A percentile compares a stretch with the other conserved stretches of the same genome.
phyloP scores from a whole-genome alignment of 2,113 vertebrate genomes.

The Grus americana region DNA sequence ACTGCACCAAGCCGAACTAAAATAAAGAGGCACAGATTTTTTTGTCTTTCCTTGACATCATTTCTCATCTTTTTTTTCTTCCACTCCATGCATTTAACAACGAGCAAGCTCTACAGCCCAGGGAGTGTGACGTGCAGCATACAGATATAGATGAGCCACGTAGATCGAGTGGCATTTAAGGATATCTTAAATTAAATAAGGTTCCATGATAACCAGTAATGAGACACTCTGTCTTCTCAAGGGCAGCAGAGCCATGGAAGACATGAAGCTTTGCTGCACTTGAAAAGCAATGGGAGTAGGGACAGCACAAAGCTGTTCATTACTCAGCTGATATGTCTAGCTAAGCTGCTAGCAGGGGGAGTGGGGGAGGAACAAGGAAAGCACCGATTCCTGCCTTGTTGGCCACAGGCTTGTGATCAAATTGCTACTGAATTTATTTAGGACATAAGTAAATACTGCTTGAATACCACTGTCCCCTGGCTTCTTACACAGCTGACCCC shows the following conservation, averaged over 20 bases:
- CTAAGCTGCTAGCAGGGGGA: background rate
- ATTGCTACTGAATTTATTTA: background rate
- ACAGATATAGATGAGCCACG: background rate
- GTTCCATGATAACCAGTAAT: constrained; percentile 15
- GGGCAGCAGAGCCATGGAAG: background rate
- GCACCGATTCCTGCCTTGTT: background rate
- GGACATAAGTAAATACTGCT: background rate
- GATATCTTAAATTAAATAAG: constrained; percentile 47
- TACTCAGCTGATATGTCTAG: background rate
- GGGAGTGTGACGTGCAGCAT: background rate
- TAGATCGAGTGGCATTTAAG: constrained; percentile 42
- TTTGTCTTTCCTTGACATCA: background rate
- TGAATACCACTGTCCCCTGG: background rate
- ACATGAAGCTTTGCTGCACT: background rate
- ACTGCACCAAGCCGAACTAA: background rate
- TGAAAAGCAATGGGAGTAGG: background rate
- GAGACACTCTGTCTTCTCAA: constrained; percentile 36
- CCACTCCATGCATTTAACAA: background rate
- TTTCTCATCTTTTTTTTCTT: background rate
- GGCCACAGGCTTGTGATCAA: background rate
- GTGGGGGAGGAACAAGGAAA: background rate
- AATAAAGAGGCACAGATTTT: background rate
- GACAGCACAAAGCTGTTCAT: background rate
- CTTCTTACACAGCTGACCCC: background rate
- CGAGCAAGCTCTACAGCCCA: background rate